These are phyloP conservation scores for Rhopalosiphum maidis DNA, from an alignment of 1,140 invertebrate genomes.

Conservation along the genomic window DNA sequence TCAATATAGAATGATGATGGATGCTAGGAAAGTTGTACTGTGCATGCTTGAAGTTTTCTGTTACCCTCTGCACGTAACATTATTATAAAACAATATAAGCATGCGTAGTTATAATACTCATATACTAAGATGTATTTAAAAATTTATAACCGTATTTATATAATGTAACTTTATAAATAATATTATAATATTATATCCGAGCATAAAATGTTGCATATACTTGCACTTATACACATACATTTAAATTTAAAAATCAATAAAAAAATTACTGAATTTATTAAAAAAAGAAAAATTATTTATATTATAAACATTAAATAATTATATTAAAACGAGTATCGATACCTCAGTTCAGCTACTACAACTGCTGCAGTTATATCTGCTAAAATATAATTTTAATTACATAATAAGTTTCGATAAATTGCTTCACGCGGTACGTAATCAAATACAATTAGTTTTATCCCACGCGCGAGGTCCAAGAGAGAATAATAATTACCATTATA, in stretches of 20 bases:
- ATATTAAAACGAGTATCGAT: neutral
- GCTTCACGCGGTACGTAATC: neutral
- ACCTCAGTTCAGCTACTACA: neutral
- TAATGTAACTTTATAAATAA: no score
- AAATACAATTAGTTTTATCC: conserved; percentile 17
- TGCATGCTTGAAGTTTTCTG: neutral
- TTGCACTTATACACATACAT: no score
- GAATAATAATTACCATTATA: conserved; percentile 18
- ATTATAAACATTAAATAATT: neutral
- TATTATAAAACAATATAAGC: neutral
- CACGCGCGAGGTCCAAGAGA: neutral
- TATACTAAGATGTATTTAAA: neutral
- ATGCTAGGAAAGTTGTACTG: neutral
- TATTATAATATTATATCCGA: no score
- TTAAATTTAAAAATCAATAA: no score
- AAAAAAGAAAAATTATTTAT: neutral
- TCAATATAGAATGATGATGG: neutral
- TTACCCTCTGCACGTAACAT: neutral
- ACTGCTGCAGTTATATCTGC: neutral
- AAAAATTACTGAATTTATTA: no score
- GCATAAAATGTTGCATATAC: no score
- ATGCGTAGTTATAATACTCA: neutral
- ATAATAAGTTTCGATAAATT: neutral
- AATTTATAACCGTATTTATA: neutral
- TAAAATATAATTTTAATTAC: conserved; percentile 20